These are phyloP conservation scores for Babyrousa celebensis DNA, from an alignment of 2,797 vertebrate species.

Conservation along the genomic window DNA sequence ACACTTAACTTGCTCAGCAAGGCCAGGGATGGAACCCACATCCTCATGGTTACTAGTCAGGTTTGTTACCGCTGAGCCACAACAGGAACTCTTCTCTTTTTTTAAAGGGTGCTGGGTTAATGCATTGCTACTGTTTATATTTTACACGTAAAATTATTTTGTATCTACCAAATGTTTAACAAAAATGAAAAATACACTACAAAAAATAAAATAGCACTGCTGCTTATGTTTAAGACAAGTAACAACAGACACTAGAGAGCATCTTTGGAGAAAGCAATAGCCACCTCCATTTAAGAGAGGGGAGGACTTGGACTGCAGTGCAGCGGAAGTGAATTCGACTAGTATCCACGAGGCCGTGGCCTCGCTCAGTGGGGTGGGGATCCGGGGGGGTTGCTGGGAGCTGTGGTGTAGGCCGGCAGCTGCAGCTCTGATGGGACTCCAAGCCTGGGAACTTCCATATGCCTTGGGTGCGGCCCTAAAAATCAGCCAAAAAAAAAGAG, in stretches of 20 bases:
- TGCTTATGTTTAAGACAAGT: slow-evolving; percentile 43
- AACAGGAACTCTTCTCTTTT: background rate
- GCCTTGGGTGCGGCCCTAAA: too few relatives aligned
- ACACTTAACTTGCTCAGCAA: too few relatives aligned
- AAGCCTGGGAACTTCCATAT: too few relatives aligned
- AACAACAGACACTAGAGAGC: background rate
- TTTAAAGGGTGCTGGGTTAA: background rate
- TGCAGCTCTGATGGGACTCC: too few relatives aligned
- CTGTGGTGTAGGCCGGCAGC: too few relatives aligned
- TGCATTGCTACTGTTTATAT: background rate
- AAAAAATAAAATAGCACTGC: background rate
- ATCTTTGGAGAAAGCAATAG: slow-evolving; percentile 25
- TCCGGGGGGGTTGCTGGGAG: too few relatives aligned
- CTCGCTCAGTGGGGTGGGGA: too few relatives aligned
- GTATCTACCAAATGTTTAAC: background rate
- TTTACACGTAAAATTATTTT: background rate
- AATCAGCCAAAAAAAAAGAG: background rate
- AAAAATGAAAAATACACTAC: background rate
- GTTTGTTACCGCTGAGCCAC: too few relatives aligned
- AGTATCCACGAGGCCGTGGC: too few relatives aligned
- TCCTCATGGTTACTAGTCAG: too few relatives aligned
- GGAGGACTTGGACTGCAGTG: background rate
- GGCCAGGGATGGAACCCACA: too few relatives aligned
- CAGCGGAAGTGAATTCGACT: too few relatives aligned
- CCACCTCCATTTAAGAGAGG: background rate